These are phyloP conservation scores for Bedellia somnulentella DNA, from an alignment of 2,888 invertebrate species.

Conservation along the genomic window DNA sequence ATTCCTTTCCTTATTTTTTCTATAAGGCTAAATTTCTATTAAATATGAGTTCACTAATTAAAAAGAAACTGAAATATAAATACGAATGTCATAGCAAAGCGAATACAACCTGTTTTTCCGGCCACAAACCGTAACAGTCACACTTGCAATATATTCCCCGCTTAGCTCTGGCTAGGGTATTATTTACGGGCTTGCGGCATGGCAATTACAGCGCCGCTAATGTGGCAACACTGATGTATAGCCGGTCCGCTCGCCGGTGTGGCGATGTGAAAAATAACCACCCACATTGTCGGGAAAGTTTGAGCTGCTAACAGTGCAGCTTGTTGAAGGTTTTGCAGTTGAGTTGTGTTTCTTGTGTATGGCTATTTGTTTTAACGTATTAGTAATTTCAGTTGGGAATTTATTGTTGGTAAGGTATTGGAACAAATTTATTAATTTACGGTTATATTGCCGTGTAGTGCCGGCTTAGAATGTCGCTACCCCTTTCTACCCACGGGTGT, in stretches of 20 bases:
- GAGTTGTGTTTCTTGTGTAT: not conserved
- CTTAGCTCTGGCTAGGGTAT: constrained; percentile 11
- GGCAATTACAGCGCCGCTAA: constrained; percentile 26
- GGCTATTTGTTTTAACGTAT: not conserved
- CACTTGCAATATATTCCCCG: constrained; percentile 2
- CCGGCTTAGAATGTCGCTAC: too few relatives aligned
- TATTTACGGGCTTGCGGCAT: constrained; percentile 24
- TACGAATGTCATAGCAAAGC: too few relatives aligned
- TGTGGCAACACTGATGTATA: constrained; percentile 24
- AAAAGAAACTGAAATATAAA: too few relatives aligned
- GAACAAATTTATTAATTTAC: not conserved
- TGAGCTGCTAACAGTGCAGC: not conserved
- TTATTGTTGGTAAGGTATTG: not conserved
- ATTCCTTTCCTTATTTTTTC: not conserved
- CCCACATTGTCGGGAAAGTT: constrained; percentile 9
- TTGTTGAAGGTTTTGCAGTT: too few relatives aligned
- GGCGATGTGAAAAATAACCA: constrained; percentile 16
- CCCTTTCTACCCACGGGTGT: too few relatives aligned
- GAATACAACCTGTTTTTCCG: too few relatives aligned
- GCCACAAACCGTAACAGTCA: too few relatives aligned
- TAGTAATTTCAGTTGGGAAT: not conserved
- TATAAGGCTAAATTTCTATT: not conserved
- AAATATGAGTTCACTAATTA: not conserved
- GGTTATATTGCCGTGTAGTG: too few relatives aligned
- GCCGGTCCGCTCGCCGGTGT: constrained; percentile 12